phyloP scores from a whole-genome alignment of 2,797 vertebrate species.

The Neomorphus geoffroyi region DNA sequence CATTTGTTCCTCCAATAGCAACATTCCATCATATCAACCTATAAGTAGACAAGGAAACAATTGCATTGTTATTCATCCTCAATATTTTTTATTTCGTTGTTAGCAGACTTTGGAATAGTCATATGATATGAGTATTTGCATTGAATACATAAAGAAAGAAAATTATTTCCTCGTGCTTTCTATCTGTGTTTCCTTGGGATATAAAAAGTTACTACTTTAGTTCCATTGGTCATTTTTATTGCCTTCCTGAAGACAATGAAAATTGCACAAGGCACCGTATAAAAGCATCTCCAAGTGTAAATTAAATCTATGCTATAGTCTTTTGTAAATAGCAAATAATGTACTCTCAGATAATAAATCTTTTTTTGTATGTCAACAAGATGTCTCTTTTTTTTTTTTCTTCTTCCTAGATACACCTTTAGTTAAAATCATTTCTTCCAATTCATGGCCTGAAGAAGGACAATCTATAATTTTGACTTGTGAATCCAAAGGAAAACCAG shows the following conservation, averaged over 20 bases:
- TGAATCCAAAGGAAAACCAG: slow-evolving; percentile 96
- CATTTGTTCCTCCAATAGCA: slow-evolving; percentile 64
- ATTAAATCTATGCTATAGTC: background rate
- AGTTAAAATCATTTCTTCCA: slow-evolving; percentile 90
- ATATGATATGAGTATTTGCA: background rate
- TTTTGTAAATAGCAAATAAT: slow-evolving; percentile 1
- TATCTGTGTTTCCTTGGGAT: background rate
- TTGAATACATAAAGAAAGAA: background rate
- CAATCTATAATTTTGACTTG: slow-evolving; percentile 97
- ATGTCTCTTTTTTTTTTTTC: slow-evolving; percentile 62
- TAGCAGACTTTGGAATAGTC: slow-evolving; percentile 34
- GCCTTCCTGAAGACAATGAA: background rate
- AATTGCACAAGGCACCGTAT: background rate
- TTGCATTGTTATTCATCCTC: slow-evolving; percentile 64
- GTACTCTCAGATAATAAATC: slow-evolving; percentile 17
- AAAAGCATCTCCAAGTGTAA: slow-evolving; percentile 21
- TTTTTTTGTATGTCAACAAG: slow-evolving; percentile 62
- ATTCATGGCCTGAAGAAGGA: slow-evolving; percentile 94
- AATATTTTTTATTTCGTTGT: slow-evolving; percentile 44
- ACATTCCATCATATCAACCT: slow-evolving; percentile 61
- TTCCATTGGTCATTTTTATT: slow-evolving; percentile 33
- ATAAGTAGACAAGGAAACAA: slow-evolving; percentile 72
- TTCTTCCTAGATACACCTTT: slow-evolving; percentile 89
- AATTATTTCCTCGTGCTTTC: slow-evolving; percentile 14
- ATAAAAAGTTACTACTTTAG: slow-evolving; percentile 16